A percentile compares a stretch with the other conserved stretches of the same genome.
Evolutionary conservation across 2,888 invertebrate genomes (phyloP).

Genomic region (Urechis unicinctus): DNA sequence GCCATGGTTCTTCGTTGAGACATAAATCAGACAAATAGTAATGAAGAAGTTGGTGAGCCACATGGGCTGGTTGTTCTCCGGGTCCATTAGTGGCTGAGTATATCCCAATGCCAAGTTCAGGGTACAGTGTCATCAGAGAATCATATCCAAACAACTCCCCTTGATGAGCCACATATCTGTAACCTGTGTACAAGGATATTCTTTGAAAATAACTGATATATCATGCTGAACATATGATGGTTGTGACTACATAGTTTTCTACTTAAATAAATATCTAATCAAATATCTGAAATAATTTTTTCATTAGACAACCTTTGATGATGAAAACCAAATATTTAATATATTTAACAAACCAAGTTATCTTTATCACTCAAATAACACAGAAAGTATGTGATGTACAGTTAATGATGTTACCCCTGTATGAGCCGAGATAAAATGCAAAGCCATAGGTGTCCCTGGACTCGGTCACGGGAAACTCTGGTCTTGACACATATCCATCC

Average conservation of each 20-base stretch:
- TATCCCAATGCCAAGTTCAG: conserved; percentile 33
- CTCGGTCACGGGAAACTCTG: conserved; percentile 13
- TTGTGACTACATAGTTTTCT: too few species aligned
- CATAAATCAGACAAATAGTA: conserved; percentile 1
- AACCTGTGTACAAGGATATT: conserved; percentile 31
- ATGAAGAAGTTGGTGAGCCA: conserved; percentile 1
- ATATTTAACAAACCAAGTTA: too few species aligned
- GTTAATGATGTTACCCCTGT: conserved; percentile 10
- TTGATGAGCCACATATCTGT: conserved; percentile 35
- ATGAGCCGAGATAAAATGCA: conserved; percentile 4
- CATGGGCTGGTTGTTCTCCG: conserved; percentile 1
- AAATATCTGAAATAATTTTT: too few species aligned
- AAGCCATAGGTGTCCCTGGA: conserved; percentile 4
- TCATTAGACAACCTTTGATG: too few species aligned
- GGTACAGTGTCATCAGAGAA: conserved; percentile 37
- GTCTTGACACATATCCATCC: conserved; percentile 5
- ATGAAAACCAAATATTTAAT: too few species aligned
- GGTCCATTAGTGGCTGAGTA: conserved; percentile 41
- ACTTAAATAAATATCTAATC: too few species aligned
- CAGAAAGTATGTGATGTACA: too few species aligned
- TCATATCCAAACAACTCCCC: conserved; percentile 39
- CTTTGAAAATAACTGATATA: not conserved
- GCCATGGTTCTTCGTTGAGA: not conserved
- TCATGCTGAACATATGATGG: not conserved
- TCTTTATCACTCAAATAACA: too few species aligned